Evolutionary conservation across 2,797 vertebrate species (phyloP).

Genomic region (Euthynnus affinis): DNA sequence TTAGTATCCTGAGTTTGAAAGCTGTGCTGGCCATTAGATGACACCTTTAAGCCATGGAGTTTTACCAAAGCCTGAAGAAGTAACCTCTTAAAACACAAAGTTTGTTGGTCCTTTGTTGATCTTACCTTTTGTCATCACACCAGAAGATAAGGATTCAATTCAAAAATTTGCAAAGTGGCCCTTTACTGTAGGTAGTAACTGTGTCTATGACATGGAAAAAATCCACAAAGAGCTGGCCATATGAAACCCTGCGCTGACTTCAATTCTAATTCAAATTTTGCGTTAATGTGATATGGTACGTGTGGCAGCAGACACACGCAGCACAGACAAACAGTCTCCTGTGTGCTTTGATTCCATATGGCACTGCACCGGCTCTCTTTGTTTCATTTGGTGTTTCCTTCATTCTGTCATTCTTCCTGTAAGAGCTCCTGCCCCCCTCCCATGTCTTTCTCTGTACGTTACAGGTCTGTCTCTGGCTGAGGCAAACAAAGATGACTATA

Average conservation of each 20-base stretch:
- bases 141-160: neutral
- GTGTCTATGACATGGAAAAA: neutral
- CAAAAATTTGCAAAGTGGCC: neutral
- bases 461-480: constrained; percentile 66
- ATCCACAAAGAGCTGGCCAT: constrained; percentile 21
- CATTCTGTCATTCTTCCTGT: constrained; percentile 60
- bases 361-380: constrained; percentile 47
- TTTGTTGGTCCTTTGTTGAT: neutral
- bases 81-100: neutral
- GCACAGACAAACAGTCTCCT: constrained; percentile 56
- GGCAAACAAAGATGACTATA: constrained; percentile 78
- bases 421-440: constrained; percentile 51
- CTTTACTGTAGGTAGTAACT: neutral
- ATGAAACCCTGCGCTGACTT: constrained; percentile 34
- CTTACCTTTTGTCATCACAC: neutral
- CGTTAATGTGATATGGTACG: constrained; percentile 61
- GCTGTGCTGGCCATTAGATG: neutral
- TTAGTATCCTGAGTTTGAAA: neutral
- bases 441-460: constrained; percentile 66
- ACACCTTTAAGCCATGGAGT: neutral
- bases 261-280: constrained; percentile 65
- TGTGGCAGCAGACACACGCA: constrained; percentile 55
- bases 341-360: constrained; percentile 70
- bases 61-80: neutral
- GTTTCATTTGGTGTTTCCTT: constrained; percentile 52